Percentiles rank a stretch among this genome's conserved stretches.
phyloP scores from a whole-genome alignment of 2,797 vertebrate species.

The Danio kyathit region DNA sequence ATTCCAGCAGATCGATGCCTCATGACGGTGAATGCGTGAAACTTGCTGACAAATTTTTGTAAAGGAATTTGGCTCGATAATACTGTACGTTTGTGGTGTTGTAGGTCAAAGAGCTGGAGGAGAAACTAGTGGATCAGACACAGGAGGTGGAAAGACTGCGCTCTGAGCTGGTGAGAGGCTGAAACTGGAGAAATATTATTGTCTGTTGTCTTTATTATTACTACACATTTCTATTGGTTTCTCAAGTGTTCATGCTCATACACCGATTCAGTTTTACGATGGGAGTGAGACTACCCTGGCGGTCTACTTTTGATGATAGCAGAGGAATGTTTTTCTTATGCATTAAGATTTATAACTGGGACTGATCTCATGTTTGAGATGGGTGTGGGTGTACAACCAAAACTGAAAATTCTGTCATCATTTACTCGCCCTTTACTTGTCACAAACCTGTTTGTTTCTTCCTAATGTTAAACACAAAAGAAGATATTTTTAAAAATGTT shows the following conservation, averaged over 20 bases:
- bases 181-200: background rate
- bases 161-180: conserved; percentile 82
- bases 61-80: background rate
- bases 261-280: conserved; percentile 27
- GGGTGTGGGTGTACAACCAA: conserved; percentile 1
- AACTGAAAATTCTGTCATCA: too few relatives aligned
- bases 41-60: background rate
- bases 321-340: conserved; percentile 28
- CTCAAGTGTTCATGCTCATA: background rate
- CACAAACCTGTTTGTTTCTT: too few relatives aligned
- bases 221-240: conserved; percentile 6
- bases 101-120: conserved; percentile 90
- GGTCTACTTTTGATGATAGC: conserved; percentile 24
- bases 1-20: conserved; percentile 14
- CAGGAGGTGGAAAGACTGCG: conserved; percentile 90
- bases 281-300: background rate
- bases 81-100: conserved; percentile 14
- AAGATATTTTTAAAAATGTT: too few relatives aligned
- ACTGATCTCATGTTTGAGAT: conserved; percentile 19
- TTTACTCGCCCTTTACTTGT: too few relatives aligned
- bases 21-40: background rate
- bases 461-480: too few relatives aligned
- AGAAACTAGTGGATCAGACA: conserved; percentile 85
- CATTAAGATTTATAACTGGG: conserved; percentile 6
- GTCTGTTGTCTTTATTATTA: too few relatives aligned